These are phyloP conservation scores for Rugalucina vietnamica DNA, from an alignment of 2,888 invertebrate species.

Conservation along the genomic window DNA sequence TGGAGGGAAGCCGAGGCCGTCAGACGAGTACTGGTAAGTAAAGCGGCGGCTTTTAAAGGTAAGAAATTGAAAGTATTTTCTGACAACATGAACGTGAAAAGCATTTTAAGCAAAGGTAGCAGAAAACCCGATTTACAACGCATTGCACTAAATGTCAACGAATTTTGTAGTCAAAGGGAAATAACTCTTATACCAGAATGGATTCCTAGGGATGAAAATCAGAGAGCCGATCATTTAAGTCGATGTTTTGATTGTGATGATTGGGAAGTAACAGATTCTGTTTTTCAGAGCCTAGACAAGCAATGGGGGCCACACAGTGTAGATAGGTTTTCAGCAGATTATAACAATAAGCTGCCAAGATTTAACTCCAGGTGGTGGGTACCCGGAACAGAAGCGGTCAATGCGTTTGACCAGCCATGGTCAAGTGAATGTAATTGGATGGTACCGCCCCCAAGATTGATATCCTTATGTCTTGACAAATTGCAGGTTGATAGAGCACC, in stretches of 20 bases:
- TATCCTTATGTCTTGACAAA: background rate
- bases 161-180: background rate
- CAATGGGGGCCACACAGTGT: background rate
- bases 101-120: background rate
- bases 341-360: background rate
- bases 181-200: slow-evolving; percentile 3
- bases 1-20: slow-evolving; percentile 32
- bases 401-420: background rate
- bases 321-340: background rate
- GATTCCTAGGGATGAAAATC: background rate
- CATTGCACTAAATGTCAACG: background rate
- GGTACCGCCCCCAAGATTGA: slow-evolving; percentile 20
- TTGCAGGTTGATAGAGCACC: background rate
- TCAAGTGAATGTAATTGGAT: background rate
- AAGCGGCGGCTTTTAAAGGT: background rate
- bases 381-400: background rate
- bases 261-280: background rate
- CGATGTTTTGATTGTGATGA: background rate
- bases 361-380: slow-evolving; percentile 2
- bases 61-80: slow-evolving; percentile 13
- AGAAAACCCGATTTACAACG: no score
- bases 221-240: background rate
- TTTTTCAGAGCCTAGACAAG: background rate
- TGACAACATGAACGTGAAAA: slow-evolving; percentile 11
- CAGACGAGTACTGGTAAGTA: background rate